These are phyloP conservation scores for Coenonympha arcania DNA, from an alignment of 2,888 invertebrate genomes.

Conservation along the genomic window DNA sequence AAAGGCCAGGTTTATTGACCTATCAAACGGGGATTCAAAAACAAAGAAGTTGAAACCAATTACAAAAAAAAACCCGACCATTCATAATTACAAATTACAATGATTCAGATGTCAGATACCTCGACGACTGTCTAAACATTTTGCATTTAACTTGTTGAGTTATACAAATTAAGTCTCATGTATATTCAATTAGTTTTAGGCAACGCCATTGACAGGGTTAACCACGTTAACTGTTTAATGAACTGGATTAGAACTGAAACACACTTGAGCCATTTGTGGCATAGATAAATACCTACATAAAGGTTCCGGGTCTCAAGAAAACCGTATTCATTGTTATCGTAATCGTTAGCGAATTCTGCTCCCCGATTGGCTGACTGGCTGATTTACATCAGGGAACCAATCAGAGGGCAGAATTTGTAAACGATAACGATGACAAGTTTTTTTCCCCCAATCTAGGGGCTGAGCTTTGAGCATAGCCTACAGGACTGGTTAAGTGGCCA, in stretches of 20 bases:
- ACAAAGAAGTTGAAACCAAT: neutral
- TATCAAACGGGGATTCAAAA: neutral
- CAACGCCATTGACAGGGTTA: constrained; percentile 13
- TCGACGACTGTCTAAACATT: constrained; percentile 9
- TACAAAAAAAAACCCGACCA: neutral
- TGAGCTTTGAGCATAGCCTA: no score
- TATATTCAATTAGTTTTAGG: constrained; percentile 15
- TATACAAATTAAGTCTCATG: constrained; percentile 12
- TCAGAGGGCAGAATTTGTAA: no score
- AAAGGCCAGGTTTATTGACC: constrained; percentile 4
- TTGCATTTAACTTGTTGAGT: constrained; percentile 13
- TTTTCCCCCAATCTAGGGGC: no score
- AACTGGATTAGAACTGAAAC: constrained; percentile 10
- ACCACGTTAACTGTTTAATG: constrained; percentile 10
- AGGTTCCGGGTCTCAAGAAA: no score
- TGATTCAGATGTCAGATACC: neutral
- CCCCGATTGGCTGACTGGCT: no score
- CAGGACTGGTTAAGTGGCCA: no score
- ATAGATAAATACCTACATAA: no score
- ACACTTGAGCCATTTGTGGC: neutral
- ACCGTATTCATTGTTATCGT: no score
- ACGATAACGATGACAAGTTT: no score
- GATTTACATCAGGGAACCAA: no score
- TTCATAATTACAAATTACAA: neutral
- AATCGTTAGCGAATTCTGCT: no score